Conservation (phyloP, 2,113 vertebrate genomes). For the Ameiurus melas region DNA sequence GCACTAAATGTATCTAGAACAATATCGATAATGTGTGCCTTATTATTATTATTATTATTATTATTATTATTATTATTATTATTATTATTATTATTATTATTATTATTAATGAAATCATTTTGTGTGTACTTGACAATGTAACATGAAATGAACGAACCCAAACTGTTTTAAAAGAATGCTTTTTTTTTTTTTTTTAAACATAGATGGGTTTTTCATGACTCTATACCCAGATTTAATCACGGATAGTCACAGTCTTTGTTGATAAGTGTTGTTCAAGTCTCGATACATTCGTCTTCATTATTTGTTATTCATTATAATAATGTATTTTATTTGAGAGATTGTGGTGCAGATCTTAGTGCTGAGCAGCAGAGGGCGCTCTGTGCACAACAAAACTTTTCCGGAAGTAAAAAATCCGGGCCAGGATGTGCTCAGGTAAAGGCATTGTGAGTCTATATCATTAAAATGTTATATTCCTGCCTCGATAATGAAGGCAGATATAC, state of each 20-base stretch:
- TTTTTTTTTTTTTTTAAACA: background rate
- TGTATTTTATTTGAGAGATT: background rate
- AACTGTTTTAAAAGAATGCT: background rate
- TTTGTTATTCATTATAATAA: background rate
- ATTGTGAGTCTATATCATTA: background rate
- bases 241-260: background rate
- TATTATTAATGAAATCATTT: background rate
- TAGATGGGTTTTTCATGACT: background rate
- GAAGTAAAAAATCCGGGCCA: background rate
- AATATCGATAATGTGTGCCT: background rate
- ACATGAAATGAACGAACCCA: background rate
- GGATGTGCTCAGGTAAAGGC: background rate
- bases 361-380: conserved; percentile 55
- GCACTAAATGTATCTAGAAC: background rate
- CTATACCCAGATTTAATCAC: background rate
- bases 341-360: background rate
- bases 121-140: background rate
- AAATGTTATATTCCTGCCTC: background rate
- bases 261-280: background rate
- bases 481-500: background rate
- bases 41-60: background rate
- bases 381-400: background rate
- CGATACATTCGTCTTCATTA: background rate
- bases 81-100: no score
- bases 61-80: no score